A percentile compares a stretch with the other conserved stretches of the same genome.
Conservation (phyloP, 2,888 invertebrate genomes). For the Camptogramma bilineatum region DNA sequence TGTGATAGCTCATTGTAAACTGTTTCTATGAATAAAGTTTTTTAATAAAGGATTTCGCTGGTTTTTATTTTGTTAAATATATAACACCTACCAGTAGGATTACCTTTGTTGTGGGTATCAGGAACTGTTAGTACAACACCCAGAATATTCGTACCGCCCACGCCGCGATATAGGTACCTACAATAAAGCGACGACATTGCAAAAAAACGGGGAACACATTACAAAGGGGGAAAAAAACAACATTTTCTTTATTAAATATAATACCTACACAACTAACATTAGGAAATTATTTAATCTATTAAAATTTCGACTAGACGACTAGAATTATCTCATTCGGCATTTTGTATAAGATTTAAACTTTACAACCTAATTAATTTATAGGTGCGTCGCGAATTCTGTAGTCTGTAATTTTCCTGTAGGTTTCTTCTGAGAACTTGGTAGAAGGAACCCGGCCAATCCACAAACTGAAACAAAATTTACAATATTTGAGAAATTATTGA, state of each 20-base stretch:
- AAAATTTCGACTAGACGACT: constrained; percentile 8
- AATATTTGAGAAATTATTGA: neutral
- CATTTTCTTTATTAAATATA: neutral
- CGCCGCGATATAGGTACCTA: no score
- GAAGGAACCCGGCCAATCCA: constrained; percentile 53
- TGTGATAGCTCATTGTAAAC: constrained; percentile 80
- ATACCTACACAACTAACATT: no score
- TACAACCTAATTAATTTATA: constrained; percentile 4
- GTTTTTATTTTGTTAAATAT: constrained; percentile 8
- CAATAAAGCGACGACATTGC: no score
- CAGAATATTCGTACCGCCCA: no score
- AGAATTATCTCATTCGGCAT: neutral
- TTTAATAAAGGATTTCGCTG: constrained; percentile 9
- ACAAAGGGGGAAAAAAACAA: no score
- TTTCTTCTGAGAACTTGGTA: constrained; percentile 32
- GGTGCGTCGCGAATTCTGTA: constrained; percentile 8
- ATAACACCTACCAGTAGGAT: no score
- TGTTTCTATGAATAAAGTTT: constrained; percentile 73
- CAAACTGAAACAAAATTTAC: constrained; percentile 62
- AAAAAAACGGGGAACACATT: no score
- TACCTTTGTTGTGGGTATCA: no score
- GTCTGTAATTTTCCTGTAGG: constrained; percentile 16
- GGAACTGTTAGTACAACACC: no score
- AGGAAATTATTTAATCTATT: neutral
- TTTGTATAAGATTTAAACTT: neutral